Conservation (phyloP, 2,113 vertebrate species). For the Hyperopisus bebe region DNA sequence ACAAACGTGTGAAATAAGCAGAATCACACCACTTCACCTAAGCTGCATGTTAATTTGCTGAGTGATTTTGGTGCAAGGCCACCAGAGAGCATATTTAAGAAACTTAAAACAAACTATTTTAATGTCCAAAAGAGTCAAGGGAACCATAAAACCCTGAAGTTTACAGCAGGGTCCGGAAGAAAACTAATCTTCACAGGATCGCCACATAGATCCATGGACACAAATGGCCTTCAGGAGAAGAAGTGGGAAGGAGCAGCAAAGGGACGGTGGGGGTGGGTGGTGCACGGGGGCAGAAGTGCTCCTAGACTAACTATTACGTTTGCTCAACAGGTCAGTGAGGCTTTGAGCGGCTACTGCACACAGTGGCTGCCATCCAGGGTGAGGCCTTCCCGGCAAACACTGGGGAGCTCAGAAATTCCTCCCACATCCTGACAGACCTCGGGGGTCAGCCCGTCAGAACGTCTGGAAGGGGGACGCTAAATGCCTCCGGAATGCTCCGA, state of each 20-base stretch:
- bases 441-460: neutral
- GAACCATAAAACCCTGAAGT: neutral
- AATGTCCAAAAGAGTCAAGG: neutral
- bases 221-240: neutral
- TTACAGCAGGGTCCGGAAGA: neutral
- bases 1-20: neutral
- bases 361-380: conserved; percentile 23
- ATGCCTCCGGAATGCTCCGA: conserved; percentile 31
- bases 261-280: neutral
- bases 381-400: conserved; percentile 44
- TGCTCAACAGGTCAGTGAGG: conserved; percentile 36
- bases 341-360: conserved; percentile 38
- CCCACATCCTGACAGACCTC: conserved; percentile 31
- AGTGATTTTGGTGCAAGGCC: neutral
- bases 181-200: neutral
- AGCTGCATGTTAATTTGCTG: neutral
- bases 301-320: conserved; percentile 45
- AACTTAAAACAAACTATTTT: neutral
- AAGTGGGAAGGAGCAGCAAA: neutral
- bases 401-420: conserved; percentile 45
- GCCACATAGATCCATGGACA: neutral
- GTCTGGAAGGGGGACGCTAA: conserved; percentile 32
- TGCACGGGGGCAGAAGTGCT: conserved; percentile 30
- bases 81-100: neutral
- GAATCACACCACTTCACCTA: neutral